A percentile compares a stretch with the other conserved stretches of the same genome.
Evolutionary conservation across 2,797 vertebrate species (phyloP).

Genomic region (Huso huso): DNA sequence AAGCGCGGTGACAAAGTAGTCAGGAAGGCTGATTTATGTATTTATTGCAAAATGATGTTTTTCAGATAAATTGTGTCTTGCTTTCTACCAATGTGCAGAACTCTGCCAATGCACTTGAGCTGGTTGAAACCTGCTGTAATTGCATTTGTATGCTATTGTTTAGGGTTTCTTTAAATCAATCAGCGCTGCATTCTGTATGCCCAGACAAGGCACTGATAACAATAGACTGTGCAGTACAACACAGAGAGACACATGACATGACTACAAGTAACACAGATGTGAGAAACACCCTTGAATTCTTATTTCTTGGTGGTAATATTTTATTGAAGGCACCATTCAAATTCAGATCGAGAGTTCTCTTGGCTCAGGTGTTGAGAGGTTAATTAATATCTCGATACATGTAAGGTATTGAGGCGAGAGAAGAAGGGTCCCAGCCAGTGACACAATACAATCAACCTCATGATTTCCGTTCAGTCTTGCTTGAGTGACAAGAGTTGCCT

Average conservation of each 20-base stretch:
- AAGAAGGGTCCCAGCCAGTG: too few relatives aligned
- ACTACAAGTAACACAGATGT: neutral
- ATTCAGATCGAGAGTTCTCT: neutral
- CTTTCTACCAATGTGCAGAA: too few relatives aligned
- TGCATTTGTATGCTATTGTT: constrained; percentile 1
- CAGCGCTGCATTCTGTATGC: neutral
- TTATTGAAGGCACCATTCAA: neutral
- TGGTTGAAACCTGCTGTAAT: neutral
- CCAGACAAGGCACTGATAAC: neutral
- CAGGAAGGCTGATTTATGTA: too few relatives aligned
- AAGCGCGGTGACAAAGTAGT: too few relatives aligned
- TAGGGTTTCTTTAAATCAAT: constrained; percentile 7
- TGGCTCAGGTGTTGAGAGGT: too few relatives aligned
- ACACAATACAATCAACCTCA: too few relatives aligned
- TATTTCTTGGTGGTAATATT: too few relatives aligned
- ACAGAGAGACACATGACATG: neutral
- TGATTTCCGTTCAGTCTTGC: neutral
- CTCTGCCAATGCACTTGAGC: too few relatives aligned
- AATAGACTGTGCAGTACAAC: neutral
- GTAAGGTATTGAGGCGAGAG: too few relatives aligned
- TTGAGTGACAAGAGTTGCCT: neutral
- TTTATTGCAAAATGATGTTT: too few relatives aligned
- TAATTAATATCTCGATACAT: too few relatives aligned
- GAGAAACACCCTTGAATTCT: neutral
- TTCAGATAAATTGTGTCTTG: too few relatives aligned